Conservation (phyloP, 2,888 invertebrate species). For the Hypena proboscidalis region DNA sequence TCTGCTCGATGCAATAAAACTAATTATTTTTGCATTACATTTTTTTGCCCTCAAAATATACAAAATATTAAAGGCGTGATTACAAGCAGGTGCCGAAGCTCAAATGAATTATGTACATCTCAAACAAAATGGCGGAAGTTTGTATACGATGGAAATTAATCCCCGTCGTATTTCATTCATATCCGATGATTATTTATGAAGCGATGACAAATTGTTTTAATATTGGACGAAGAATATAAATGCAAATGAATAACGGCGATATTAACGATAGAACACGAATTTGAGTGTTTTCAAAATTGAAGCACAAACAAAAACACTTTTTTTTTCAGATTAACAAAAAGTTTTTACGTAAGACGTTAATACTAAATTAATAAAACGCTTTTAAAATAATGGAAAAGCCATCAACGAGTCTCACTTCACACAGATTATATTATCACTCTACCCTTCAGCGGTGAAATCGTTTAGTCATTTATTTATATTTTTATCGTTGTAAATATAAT, state of each 20-base stretch:
- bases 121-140: slow-evolving; percentile 50
- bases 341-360: too few relatives aligned
- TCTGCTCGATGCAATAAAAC: too few relatives aligned
- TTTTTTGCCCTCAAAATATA: too few relatives aligned
- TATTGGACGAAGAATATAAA: too few relatives aligned
- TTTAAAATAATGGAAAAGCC: slow-evolving; percentile 67
- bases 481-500: too few relatives aligned
- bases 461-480: too few relatives aligned
- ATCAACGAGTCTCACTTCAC: slow-evolving; percentile 50
- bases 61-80: too few relatives aligned
- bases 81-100: slow-evolving; percentile 46
- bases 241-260: too few relatives aligned
- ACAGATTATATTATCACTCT: slow-evolving; percentile 57
- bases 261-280: too few relatives aligned
- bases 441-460: too few relatives aligned
- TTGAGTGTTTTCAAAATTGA: slow-evolving; percentile 5
- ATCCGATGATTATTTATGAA: neutral
- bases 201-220: too few relatives aligned
- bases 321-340: slow-evolving; percentile 25
- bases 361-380: slow-evolving; percentile 56
- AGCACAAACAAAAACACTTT: slow-evolving; percentile 31
- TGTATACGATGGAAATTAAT: slow-evolving; percentile 37
- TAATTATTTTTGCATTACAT: too few relatives aligned
- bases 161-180: slow-evolving; percentile 2
- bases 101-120: slow-evolving; percentile 47